phyloP scores from a whole-genome alignment of 1,140 invertebrate genomes.

The Brevipalpus yothersi region DNA sequence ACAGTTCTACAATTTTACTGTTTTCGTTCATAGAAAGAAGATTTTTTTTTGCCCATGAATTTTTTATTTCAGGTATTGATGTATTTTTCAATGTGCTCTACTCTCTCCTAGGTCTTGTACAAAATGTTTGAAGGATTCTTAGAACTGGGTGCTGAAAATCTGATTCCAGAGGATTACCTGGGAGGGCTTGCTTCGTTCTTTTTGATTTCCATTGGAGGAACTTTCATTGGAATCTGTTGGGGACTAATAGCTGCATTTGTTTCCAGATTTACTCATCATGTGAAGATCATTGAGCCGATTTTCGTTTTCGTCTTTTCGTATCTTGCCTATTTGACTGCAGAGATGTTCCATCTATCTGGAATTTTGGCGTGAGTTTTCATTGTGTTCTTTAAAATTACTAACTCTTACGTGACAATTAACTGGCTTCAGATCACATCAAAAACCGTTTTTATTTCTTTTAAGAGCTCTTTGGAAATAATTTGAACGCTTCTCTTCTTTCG shows the following conservation, averaged over 20 bases:
- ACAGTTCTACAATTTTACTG: too few relatives aligned
- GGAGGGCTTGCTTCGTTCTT: slow-evolving; percentile 73
- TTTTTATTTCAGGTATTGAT: too few relatives aligned
- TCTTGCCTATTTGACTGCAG: slow-evolving; percentile 80
- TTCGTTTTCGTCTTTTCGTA: slow-evolving; percentile 99
- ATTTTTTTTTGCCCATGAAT: too few relatives aligned
- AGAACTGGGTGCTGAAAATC: slow-evolving; percentile 50
- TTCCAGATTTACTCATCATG: slow-evolving; percentile 79
- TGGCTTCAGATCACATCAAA: too few relatives aligned
- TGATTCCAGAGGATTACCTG: slow-evolving; percentile 38
- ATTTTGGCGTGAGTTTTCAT: slow-evolving; percentile 34
- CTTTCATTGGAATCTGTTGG: slow-evolving; percentile 78
- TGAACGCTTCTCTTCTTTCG: slow-evolving; percentile 9
- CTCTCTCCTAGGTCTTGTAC: slow-evolving; percentile 44
- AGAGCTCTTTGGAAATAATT: too few relatives aligned
- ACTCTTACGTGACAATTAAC: background rate
- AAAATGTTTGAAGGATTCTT: slow-evolving; percentile 82
- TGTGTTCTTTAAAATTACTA: background rate
- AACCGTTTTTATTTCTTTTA: too few relatives aligned
- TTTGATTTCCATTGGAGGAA: slow-evolving; percentile 75
- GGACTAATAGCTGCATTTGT: slow-evolving; percentile 84
- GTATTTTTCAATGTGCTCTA: background rate
- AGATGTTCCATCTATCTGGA: slow-evolving; percentile 93
- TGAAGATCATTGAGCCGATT: slow-evolving; percentile 89
- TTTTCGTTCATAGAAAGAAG: too few relatives aligned